phyloP scores from a whole-genome alignment of 2,113 vertebrate species.

The Pristiophorus japonicus region DNA sequence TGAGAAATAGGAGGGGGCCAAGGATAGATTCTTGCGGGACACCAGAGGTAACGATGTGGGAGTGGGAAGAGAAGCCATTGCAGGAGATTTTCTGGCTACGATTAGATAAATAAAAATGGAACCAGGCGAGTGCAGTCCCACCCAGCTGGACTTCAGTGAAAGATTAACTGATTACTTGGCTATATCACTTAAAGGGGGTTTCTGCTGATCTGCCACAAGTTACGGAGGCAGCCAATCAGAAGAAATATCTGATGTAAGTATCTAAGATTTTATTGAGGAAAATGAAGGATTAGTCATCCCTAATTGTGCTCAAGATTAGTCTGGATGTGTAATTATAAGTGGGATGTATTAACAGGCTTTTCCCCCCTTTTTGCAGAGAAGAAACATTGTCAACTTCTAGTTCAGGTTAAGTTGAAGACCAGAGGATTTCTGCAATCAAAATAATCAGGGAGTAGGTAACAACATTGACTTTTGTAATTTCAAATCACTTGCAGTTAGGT shows the following conservation, averaged over 20 bases:
- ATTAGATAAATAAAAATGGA: too few relatives aligned
- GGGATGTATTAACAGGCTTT: not conserved
- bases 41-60: too few relatives aligned
- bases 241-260: not conserved
- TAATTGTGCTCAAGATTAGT: not conserved
- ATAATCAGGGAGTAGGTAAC: not conserved
- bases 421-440: not conserved
- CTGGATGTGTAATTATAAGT: not conserved
- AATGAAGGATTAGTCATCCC: not conserved
- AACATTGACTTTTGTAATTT: too few relatives aligned
- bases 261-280: not conserved
- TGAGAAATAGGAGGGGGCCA: too few relatives aligned
- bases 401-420: not conserved
- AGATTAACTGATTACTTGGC: not conserved
- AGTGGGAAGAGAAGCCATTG: too few relatives aligned
- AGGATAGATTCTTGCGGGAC: too few relatives aligned
- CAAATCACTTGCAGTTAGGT: not conserved
- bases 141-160: not conserved
- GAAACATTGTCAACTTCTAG: not conserved
- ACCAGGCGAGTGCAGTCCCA: too few relatives aligned
- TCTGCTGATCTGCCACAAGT: not conserved
- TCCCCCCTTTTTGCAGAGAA: not conserved
- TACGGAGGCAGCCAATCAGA: not conserved
- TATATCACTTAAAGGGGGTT: not conserved
- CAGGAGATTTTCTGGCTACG: too few relatives aligned